A percentile compares a stretch with the other conserved stretches of the same genome.
These are phyloP conservation scores for Pseudomyrmex pallidus DNA, from an alignment of 1,140 invertebrate genomes.

Conservation along the genomic window DNA sequence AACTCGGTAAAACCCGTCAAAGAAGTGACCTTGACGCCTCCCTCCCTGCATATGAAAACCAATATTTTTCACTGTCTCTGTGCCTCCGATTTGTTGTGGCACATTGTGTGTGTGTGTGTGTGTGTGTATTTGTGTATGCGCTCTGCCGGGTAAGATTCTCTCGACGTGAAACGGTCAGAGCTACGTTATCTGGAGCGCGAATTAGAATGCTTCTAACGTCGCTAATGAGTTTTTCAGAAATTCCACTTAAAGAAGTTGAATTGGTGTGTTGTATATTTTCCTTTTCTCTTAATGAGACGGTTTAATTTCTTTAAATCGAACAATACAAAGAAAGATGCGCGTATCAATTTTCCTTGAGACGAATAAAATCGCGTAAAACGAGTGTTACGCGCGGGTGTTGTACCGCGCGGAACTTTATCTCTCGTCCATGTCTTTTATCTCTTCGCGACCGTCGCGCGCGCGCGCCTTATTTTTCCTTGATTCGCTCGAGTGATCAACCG, in stretches of 20 bases:
- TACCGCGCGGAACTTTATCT: no score
- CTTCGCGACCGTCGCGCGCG: no score
- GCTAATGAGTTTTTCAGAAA: not conserved
- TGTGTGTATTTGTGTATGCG: not conserved
- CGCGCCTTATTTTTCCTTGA: not conserved
- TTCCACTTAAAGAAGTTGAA: not conserved
- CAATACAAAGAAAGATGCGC: no score
- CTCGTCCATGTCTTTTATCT: no score
- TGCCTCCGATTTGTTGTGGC: constrained; percentile 17
- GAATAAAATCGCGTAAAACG: no score
- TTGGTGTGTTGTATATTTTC: not conserved
- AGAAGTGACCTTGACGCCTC: constrained; percentile 28
- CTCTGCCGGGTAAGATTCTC: constrained; percentile 19
- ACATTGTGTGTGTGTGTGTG: not conserved
- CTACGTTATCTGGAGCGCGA: not conserved
- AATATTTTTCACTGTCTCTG: not conserved
- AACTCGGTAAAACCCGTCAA: constrained; percentile 16
- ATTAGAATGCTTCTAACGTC: not conserved
- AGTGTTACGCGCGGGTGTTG: no score
- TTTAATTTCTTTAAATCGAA: not conserved
- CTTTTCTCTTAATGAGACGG: constrained; percentile 2
- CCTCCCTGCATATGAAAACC: constrained; percentile 1
- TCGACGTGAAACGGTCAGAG: constrained; percentile 19
- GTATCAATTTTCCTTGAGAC: no score
- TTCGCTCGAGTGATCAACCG: not conserved